phyloP scores from a whole-genome alignment of 1,140 invertebrate species.

The Drosophila grimshawi region DNA sequence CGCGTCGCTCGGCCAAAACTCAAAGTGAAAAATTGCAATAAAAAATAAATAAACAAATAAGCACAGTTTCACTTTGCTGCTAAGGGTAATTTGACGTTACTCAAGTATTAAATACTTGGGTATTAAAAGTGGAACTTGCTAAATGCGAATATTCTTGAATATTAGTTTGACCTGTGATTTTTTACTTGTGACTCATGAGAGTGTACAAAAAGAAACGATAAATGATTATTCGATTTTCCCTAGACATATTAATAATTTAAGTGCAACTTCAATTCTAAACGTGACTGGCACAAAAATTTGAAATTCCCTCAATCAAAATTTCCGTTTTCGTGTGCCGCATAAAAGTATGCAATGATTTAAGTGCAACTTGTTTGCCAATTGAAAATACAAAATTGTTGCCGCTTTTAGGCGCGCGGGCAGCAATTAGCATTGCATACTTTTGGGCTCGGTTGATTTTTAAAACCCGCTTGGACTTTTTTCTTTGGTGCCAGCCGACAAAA shows the following conservation, averaged over 20 bases:
- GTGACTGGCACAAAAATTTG: background rate
- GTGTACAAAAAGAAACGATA: too few species aligned
- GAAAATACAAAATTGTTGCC: slow-evolving; percentile 27
- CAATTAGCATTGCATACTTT: slow-evolving; percentile 38
- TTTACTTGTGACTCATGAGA: too few species aligned
- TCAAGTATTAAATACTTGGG: too few species aligned
- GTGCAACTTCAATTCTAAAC: background rate
- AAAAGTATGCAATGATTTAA: slow-evolving; percentile 34
- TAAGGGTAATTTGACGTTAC: too few species aligned
- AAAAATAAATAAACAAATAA: too few species aligned
- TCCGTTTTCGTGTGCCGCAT: background rate
- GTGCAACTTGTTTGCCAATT: background rate
- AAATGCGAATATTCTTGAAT: too few species aligned
- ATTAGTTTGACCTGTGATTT: too few species aligned
- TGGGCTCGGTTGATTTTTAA: background rate
- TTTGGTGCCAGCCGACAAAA: background rate
- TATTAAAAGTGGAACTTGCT: too few species aligned
- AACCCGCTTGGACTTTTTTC: slow-evolving; percentile 16
- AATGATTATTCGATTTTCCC: background rate
- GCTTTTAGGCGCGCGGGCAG: slow-evolving; percentile 16
- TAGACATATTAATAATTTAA: background rate
- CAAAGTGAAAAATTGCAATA: too few species aligned
- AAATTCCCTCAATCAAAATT: background rate
- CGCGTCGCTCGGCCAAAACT: slow-evolving; percentile 21
- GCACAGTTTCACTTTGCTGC: too few species aligned